These are phyloP conservation scores for Syritta pipiens DNA, from an alignment of 2,888 invertebrate species.

Conservation along the genomic window DNA sequence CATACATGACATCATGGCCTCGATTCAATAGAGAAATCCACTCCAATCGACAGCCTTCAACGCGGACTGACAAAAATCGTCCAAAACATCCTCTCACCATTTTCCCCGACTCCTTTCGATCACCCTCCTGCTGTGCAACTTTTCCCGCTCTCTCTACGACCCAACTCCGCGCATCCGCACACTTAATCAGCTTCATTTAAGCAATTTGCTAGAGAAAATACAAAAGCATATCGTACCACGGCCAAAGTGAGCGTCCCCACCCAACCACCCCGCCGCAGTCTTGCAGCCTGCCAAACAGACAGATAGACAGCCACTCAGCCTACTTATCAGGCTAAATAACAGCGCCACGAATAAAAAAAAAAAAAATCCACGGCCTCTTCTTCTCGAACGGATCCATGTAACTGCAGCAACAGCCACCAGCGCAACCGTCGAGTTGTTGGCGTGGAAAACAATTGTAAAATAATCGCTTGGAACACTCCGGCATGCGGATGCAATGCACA, in stretches of 20 bases:
- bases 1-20: no score
- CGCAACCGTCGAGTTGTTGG: slow-evolving; percentile 46
- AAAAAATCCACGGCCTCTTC: slow-evolving; percentile 52
- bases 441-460: slow-evolving; percentile 68
- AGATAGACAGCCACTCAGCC: slow-evolving; percentile 68
- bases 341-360: no score
- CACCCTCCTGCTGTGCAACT: background rate
- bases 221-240: slow-evolving; percentile 53
- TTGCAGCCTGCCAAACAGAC: slow-evolving; percentile 46
- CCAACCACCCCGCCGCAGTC: slow-evolving; percentile 5
- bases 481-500: slow-evolving; percentile 66
- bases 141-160: slow-evolving; percentile 25
- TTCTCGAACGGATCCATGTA: no score
- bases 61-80: no score
- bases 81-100: no score
- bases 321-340: slow-evolving; percentile 64
- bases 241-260: slow-evolving; percentile 32
- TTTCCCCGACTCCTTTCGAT: no score
- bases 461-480: slow-evolving; percentile 61
- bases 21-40: no score
- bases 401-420: background rate
- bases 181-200: slow-evolving; percentile 60
- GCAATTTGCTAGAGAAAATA: slow-evolving; percentile 63
- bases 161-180: slow-evolving; percentile 22
- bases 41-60: no score